These are phyloP conservation scores for Aplodontia rufa DNA, from an alignment of 2,113 vertebrate species.

Conservation along the genomic window DNA sequence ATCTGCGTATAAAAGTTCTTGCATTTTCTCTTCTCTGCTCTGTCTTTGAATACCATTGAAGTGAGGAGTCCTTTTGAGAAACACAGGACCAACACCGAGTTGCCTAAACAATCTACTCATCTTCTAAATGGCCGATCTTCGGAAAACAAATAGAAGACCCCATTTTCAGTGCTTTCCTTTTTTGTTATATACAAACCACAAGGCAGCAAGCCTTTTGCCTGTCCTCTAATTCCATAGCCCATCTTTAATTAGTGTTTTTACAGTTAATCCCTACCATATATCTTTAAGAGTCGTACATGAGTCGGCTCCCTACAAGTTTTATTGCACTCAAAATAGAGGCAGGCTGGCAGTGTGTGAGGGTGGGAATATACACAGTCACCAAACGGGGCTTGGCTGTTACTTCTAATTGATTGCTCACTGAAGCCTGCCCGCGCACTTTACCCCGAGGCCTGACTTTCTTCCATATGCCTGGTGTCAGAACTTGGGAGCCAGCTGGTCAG, in stretches of 20 bases:
- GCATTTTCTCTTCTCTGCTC: neutral
- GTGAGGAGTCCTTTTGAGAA: conserved; percentile 73
- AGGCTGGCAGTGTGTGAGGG: conserved; percentile 75
- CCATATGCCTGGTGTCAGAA: conserved; percentile 87
- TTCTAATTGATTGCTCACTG: conserved; percentile 85
- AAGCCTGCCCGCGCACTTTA: conserved; percentile 80
- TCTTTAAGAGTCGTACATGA: conserved; percentile 81
- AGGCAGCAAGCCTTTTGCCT: conserved; percentile 59
- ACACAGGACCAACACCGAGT: conserved; percentile 39
- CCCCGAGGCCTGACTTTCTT: conserved; percentile 82
- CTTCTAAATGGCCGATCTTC: conserved; percentile 56
- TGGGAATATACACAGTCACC: conserved; percentile 76
- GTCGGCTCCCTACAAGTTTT: conserved; percentile 83
- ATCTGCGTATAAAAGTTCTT: neutral
- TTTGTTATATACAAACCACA: conserved; percentile 52
- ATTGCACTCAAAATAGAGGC: conserved; percentile 73
- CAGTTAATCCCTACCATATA: conserved; percentile 74
- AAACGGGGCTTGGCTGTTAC: conserved; percentile 79
- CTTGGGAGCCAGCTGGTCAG: conserved; percentile 87
- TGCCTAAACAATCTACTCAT: conserved; percentile 45
- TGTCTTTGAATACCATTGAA: conserved; percentile 66
- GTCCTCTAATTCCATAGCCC: conserved; percentile 75
- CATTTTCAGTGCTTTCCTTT: conserved; percentile 55
- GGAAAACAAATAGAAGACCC: conserved; percentile 45
- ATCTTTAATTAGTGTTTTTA: conserved; percentile 84